These are phyloP conservation scores for Petrocephalus sullivani DNA, from an alignment of 2,797 vertebrate genomes.

Conservation along the genomic window DNA sequence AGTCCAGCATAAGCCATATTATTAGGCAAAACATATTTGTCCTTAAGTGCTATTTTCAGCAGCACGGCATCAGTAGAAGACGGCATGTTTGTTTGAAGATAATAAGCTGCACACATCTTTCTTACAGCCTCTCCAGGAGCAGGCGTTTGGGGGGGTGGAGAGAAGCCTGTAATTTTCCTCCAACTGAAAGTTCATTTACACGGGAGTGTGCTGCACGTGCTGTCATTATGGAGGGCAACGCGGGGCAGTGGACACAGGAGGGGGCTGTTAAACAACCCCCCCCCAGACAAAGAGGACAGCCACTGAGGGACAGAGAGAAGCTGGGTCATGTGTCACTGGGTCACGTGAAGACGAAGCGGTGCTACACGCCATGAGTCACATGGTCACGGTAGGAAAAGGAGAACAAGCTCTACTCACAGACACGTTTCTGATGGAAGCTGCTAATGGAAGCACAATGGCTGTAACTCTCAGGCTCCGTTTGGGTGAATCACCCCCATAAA, in stretches of 20 bases:
- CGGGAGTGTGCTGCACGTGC: slow-evolving; percentile 48
- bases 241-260: slow-evolving; percentile 41
- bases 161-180: slow-evolving; percentile 57
- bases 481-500: too few relatives aligned
- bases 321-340: too few relatives aligned
- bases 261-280: slow-evolving; percentile 40
- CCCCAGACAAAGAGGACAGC: not conserved
- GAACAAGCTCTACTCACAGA: not conserved
- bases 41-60: slow-evolving; percentile 43
- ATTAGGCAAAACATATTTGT: slow-evolving; percentile 60
- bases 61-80: slow-evolving; percentile 40
- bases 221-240: slow-evolving; percentile 41
- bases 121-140: slow-evolving; percentile 36
- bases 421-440: not conserved
- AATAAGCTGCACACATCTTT: slow-evolving; percentile 39
- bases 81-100: slow-evolving; percentile 54
- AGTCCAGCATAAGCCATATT: slow-evolving; percentile 33
- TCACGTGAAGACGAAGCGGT: too few relatives aligned
- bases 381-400: not conserved
- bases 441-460: not conserved
- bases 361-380: not conserved
- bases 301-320: not conserved
- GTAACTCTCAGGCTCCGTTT: too few relatives aligned
- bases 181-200: slow-evolving; percentile 56
- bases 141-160: not conserved